A percentile compares a stretch with the other conserved stretches of the same genome.
Conservation (phyloP, 1,140 invertebrate species). For the Anadara kagoshimensis region DNA sequence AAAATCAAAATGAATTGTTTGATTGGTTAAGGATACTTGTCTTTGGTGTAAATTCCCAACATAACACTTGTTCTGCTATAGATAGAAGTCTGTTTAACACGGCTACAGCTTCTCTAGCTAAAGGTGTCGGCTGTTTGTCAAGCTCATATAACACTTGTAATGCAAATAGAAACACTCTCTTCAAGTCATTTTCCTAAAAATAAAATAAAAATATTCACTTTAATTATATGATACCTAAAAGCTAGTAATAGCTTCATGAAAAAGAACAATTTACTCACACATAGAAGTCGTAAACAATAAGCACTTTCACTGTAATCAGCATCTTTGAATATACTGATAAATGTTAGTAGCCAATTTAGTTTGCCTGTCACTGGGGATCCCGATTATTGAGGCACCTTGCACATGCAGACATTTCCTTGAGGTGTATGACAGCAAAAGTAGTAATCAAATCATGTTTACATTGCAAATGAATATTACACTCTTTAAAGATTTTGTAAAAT, state of each 20-base stretch:
- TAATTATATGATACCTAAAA: too few relatives aligned
- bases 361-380: too few relatives aligned
- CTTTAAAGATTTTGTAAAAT: too few relatives aligned
- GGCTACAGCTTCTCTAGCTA: slow-evolving; percentile 75
- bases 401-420: too few relatives aligned
- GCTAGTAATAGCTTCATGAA: neutral
- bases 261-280: neutral
- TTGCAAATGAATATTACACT: too few relatives aligned
- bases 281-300: neutral
- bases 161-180: slow-evolving; percentile 85
- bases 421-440: too few relatives aligned
- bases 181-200: slow-evolving; percentile 80
- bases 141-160: slow-evolving; percentile 78
- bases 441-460: too few relatives aligned
- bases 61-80: slow-evolving; percentile 83
- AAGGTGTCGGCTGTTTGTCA: slow-evolving; percentile 76
- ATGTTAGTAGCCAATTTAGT: too few relatives aligned
- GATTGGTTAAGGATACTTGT: slow-evolving; percentile 11
- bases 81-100: slow-evolving; percentile 79
- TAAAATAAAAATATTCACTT: slow-evolving; percentile 28
- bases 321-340: too few relatives aligned
- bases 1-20: neutral
- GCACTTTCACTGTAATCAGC: too few relatives aligned
- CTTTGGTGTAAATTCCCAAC: slow-evolving; percentile 83
- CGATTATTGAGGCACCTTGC: too few relatives aligned